These are phyloP conservation scores for Criorhina ranunculi DNA, from an alignment of 2,888 invertebrate species.

Conservation along the genomic window DNA sequence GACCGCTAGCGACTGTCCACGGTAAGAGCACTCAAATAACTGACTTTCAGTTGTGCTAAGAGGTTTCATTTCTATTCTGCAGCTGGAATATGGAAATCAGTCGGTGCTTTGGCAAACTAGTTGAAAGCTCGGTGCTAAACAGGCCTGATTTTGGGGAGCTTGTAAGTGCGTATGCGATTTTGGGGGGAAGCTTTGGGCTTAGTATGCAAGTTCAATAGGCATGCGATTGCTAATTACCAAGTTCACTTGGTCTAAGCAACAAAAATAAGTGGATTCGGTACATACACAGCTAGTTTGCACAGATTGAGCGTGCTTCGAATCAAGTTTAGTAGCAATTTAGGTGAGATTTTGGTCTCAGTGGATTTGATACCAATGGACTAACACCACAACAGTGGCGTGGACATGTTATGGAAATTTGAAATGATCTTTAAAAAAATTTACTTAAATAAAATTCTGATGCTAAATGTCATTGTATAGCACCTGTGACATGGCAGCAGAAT, in stretches of 20 bases:
- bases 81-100: constrained; percentile 62
- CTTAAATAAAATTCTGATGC: background rate
- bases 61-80: constrained; percentile 72
- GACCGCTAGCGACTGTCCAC: constrained; percentile 65
- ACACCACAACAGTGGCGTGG: background rate
- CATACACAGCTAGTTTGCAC: constrained; percentile 22
- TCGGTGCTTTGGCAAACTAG: constrained; percentile 56
- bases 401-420: constrained; percentile 44
- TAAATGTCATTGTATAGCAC: constrained; percentile 28
- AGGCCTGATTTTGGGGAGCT: constrained; percentile 22
- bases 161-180: constrained; percentile 24
- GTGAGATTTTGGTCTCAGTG: constrained; percentile 25
- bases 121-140: constrained; percentile 45
- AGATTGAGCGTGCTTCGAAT: background rate
- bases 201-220: constrained; percentile 62
- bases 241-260: constrained; percentile 47
- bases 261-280: constrained; percentile 30
- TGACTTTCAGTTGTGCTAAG: constrained; percentile 60
- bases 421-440: background rate
- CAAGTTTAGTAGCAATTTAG: constrained; percentile 5
- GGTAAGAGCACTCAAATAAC: constrained; percentile 65
- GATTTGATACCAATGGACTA: constrained; percentile 11
- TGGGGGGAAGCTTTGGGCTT: constrained; percentile 47
- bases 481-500: constrained; percentile 8
- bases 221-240: constrained; percentile 55